Conservation (phyloP, 2,888 invertebrate species). For the Andrena bucephala region DNA sequence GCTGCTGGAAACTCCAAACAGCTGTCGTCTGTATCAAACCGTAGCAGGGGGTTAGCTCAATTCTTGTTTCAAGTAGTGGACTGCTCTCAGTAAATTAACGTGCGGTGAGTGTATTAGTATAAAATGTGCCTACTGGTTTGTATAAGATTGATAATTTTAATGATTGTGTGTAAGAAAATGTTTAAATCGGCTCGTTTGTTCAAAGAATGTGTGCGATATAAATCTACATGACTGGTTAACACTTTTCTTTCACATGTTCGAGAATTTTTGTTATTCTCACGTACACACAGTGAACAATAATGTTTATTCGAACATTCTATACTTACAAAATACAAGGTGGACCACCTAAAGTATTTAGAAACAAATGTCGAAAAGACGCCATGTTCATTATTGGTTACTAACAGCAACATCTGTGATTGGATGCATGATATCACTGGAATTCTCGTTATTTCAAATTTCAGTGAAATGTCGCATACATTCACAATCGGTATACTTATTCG, state of each 20-base stretch:
- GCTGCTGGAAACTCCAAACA: slow-evolving; percentile 69
- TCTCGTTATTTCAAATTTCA: slow-evolving; percentile 49
- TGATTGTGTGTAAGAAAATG: background rate
- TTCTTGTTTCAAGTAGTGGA: slow-evolving; percentile 64
- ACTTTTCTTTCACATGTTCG: slow-evolving; percentile 24
- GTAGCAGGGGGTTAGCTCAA: slow-evolving; percentile 78
- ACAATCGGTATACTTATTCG: too few relatives aligned
- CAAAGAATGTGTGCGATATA: background rate
- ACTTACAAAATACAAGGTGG: background rate
- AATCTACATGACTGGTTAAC: slow-evolving; percentile 12
- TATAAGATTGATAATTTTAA: background rate
- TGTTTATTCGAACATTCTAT: background rate
- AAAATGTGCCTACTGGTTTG: background rate
- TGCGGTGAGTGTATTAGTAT: slow-evolving; percentile 68
- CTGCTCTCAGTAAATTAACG: slow-evolving; percentile 57
- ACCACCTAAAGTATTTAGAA: slow-evolving; percentile 15
- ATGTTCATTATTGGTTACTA: slow-evolving; percentile 49
- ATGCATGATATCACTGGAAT: slow-evolving; percentile 22
- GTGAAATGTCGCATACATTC: background rate
- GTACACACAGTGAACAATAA: slow-evolving; percentile 2
- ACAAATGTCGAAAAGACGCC: slow-evolving; percentile 46
- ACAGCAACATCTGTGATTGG: slow-evolving; percentile 50
- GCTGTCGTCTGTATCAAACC: slow-evolving; percentile 81
- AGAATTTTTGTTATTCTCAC: slow-evolving; percentile 1
- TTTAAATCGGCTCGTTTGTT: background rate